Evolutionary conservation across 2,113 vertebrate genomes (phyloP), one percentile per base, ranked within the genome.

Genomic region (Istiophorus platypterus): DNA sequence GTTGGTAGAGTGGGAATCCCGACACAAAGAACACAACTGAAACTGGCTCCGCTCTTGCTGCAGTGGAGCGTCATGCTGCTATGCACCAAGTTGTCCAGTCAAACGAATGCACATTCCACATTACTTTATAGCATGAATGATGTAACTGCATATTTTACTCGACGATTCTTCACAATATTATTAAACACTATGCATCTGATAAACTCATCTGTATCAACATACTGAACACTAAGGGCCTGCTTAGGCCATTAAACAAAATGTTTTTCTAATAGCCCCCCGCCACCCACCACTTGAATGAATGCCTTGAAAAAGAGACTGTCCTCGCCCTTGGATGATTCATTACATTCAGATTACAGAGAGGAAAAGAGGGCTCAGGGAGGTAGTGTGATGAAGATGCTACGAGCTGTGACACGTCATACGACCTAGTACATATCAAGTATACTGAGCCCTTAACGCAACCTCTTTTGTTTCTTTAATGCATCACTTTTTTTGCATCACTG

Each of bases 401-500:
- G 12, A 56, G 26, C 52, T 49, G 17, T 11, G 37, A 45, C 52
- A 34, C 26, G 22, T 69, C 70, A 54, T 39, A 78, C 2, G 22
- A 13, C 31, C 4, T 52, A 13, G 10, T 57, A 70, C 61, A 29
- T 72, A 62, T 59, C 17, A n/a, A 22, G 20, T 27, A n/a, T n/a
- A 26, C 26, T 58, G 42, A 57, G 22, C 5, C 37, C 37, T 39
- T 39, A 9, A 31, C 4, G 0, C 14, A 37, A 14, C 37, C 14
- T 29, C 34, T 29, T 18, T 4, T 51, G 10, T 29, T n/a, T 59
- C 34, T 63, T 56, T 29, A 39, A 39, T 24, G 18, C 26, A 37
- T 12, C 15, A 37, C 22, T 29, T 27, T 29, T 27, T 58, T 84
- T 80, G 59, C 62, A 69, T 42, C n/a, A n/a, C 20, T 54, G 49